A percentile compares a stretch with the other conserved stretches of the same genome.
phyloP scores from a whole-genome alignment of 1,140 invertebrate genomes.

The Drosophila punjabiensis region DNA sequence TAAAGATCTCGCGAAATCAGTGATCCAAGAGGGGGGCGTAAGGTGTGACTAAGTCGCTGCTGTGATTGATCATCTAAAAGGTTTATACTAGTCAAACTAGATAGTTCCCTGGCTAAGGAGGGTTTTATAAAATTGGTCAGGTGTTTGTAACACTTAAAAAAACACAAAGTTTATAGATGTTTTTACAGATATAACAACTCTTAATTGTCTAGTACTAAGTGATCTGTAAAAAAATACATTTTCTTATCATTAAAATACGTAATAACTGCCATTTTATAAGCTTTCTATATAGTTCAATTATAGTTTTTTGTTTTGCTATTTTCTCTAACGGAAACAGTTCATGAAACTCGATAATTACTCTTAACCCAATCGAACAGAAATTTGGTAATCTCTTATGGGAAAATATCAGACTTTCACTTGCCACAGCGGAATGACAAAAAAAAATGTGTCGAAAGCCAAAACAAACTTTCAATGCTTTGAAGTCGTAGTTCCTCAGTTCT shows the following conservation, averaged over 20 bases:
- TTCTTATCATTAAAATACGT: background rate
- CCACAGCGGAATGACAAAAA: constrained; percentile 20
- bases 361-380: constrained; percentile 16
- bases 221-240: too few species aligned
- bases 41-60: constrained; percentile 37
- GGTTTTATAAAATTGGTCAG: background rate
- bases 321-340: constrained; percentile 22
- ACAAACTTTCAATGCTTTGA: constrained; percentile 28
- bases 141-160: background rate
- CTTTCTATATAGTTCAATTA: background rate
- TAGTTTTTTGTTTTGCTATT: background rate
- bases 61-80: constrained; percentile 40
- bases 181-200: background rate
- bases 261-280: background rate
- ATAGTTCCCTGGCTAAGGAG: background rate
- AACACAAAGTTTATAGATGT: background rate
- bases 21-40: constrained; percentile 1
- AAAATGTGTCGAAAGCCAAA: constrained; percentile 35
- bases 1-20: constrained; percentile 25
- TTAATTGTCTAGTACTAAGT: too few species aligned
- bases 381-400: constrained; percentile 25
- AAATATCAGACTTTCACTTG: constrained; percentile 36
- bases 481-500: constrained; percentile 22
- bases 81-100: background rate
- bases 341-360: constrained; percentile 24